Conservation (phyloP, 2,888 invertebrate species). For the Stenolophus ochropezus region DNA sequence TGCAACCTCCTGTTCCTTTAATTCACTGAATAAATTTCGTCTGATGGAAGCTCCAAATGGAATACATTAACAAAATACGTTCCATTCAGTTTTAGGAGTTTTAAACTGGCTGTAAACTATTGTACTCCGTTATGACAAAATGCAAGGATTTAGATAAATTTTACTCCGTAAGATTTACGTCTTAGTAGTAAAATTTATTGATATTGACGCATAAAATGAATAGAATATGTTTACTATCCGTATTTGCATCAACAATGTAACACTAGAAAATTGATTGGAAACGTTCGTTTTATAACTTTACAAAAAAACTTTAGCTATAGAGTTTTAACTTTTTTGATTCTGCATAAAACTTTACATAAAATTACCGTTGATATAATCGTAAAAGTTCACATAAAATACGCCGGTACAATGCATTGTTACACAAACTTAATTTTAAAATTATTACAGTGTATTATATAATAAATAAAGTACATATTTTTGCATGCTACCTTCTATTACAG, state of each 20-base stretch:
- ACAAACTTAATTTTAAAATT: too few relatives aligned
- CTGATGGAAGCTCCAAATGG: constrained; percentile 20
- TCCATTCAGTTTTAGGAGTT: constrained; percentile 13
- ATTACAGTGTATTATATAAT: too few relatives aligned
- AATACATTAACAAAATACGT: constrained; percentile 38
- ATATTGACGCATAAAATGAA: constrained; percentile 22
- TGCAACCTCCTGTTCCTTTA: constrained; percentile 41
- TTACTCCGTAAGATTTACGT: constrained; percentile 19
- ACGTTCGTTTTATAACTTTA: neutral
- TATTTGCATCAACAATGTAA: constrained; percentile 24
- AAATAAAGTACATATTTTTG: too few relatives aligned
- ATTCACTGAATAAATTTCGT: constrained; percentile 51
- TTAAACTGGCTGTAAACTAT: constrained; percentile 18
- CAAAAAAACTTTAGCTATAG: neutral
- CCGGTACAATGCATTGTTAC: neutral
- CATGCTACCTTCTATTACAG: too few relatives aligned
- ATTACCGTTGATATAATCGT: neutral
- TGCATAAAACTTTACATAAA: neutral
- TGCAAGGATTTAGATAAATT: constrained; percentile 27
- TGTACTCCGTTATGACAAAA: constrained; percentile 7
- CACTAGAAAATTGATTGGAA: constrained; percentile 8
- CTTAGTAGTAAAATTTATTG: constrained; percentile 9
- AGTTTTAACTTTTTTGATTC: neutral
- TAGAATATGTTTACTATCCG: neutral
- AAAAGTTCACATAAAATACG: neutral